phyloP scores from a whole-genome alignment of 2,113 vertebrate species.

The Balaenoptera acutorostrata region DNA sequence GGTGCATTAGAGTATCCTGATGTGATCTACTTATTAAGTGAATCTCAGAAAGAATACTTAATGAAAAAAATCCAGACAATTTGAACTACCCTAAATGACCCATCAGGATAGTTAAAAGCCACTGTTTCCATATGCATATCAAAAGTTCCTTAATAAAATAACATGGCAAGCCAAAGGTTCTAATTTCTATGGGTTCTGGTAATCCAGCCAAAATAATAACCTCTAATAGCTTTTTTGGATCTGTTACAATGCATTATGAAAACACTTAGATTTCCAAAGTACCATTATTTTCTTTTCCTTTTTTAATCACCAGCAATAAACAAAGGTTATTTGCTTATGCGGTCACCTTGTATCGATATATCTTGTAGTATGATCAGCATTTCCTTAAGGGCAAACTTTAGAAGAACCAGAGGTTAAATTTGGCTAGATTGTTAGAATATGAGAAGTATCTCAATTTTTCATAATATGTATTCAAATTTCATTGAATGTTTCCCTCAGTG shows the following conservation, averaged over 20 bases:
- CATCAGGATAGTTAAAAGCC: background rate
- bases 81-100: background rate
- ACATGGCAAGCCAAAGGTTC: conserved; percentile 29
- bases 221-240: conserved; percentile 78
- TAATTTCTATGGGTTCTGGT: conserved; percentile 54
- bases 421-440: background rate
- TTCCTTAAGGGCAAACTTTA: background rate
- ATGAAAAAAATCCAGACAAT: background rate
- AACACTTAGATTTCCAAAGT: conserved; percentile 74
- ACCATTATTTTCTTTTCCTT: conserved; percentile 49
- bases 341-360: background rate
- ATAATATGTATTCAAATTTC: conserved; percentile 29
- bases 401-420: conserved; percentile 32
- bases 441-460: background rate
- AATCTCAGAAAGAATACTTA: conserved; percentile 18
- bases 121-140: conserved; percentile 2
- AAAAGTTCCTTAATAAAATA: conserved; percentile 49
- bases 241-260: conserved; percentile 67
- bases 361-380: background rate
- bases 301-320: conserved; percentile 63
- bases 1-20: conserved; percentile 5
- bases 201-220: conserved; percentile 66
- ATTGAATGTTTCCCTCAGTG: background rate
- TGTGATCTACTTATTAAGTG: conserved; percentile 30
- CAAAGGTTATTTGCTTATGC: conserved; percentile 49